Percentiles rank a stretch among this genome's conserved stretches.
phyloP scores from a whole-genome alignment of 2,797 vertebrate species.

The Moxostoma hubbsi region DNA sequence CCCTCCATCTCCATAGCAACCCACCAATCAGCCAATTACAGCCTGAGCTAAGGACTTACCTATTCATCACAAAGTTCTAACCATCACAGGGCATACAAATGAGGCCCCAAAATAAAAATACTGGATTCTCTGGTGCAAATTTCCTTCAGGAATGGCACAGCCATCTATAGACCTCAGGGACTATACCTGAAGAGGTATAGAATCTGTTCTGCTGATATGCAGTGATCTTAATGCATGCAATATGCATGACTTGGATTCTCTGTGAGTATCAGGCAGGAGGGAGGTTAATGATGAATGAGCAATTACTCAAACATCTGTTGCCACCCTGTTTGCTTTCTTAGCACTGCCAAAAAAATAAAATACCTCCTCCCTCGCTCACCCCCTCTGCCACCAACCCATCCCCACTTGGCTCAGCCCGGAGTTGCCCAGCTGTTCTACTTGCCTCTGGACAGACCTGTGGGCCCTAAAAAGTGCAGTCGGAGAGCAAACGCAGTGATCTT shows the following conservation, averaged over 20 bases:
- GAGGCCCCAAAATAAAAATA: background rate
- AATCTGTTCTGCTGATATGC: conserved; percentile 10
- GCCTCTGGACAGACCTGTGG: conserved; percentile 34
- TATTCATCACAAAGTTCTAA: conserved; percentile 44
- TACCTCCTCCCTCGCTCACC: conserved; percentile 31
- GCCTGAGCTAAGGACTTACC: conserved; percentile 9
- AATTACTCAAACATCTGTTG: conserved; percentile 67
- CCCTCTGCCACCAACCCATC: conserved; percentile 20
- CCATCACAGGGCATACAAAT: conserved; percentile 24
- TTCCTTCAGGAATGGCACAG: background rate
- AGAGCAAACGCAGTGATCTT: background rate
- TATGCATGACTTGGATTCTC: conserved; percentile 21
- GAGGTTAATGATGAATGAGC: conserved; percentile 63
- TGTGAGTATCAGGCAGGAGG: conserved; percentile 39
- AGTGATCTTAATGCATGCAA: background rate
- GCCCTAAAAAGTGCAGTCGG: conserved; percentile 6
- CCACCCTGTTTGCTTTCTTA: conserved; percentile 57
- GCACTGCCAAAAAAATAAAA: conserved; percentile 53
- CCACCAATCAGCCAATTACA: conserved; percentile 44
- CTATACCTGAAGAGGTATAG: conserved; percentile 14
- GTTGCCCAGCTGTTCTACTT: conserved; percentile 52
- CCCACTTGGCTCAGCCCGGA: conserved; percentile 16
- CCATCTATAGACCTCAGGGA: conserved; percentile 9
- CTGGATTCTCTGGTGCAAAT: conserved; percentile 7
- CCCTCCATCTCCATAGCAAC: conserved; percentile 31